Base-by-base conservation (phyloP, 2,888 invertebrate species). In the Agapostemon virescens region DNA sequence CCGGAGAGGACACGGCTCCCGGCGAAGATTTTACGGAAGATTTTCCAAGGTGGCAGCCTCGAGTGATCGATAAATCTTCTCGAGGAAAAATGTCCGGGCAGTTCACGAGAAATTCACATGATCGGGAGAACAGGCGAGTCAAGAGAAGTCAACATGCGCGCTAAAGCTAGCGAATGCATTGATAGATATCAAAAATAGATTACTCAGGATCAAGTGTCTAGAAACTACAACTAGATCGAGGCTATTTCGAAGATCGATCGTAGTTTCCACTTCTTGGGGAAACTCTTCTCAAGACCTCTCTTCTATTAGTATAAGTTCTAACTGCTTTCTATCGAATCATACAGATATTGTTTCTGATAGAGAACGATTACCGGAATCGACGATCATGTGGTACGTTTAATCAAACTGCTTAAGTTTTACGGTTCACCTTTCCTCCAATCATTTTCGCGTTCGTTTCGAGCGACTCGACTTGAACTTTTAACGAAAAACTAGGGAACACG, bases 171-270 rank as follows among this genome's bases (percentile, higher is more conserved):
- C 66, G 72, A 74, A 82, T 77, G 69, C 78, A 79, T 81, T 76
- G 40, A 85, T 68, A 69, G 84, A 84, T 79, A 84, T 85, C 71
- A 78, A 76, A 81, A 82, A 84, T 81, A 85, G 73, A 77, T 85
- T 84, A 78, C 67, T 66, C 64, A 58, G 77, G 76, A 67, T 78
- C 84, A 69, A 78, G 82, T 78, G 80, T 74, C 74, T 40, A 74
- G 52, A 72, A 71, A 83, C 77, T 82, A 67, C 77, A 84, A 79
- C 83, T 74, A 69, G 79, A 85, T 83, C 79, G 74, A 42, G 64
- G 66, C 64, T 70, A 79, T 81, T 73, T 72, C 73, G 74, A 71
- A 73, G 79, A 81, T 81, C 82, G 70, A 74, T 80, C 77, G 78
- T 58, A 78, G 74, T 77, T 77, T 30, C 36, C 58, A 45, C 69